Conservation (phyloP, 1,140 invertebrate species). For the Eupristina koningsbergeri region DNA sequence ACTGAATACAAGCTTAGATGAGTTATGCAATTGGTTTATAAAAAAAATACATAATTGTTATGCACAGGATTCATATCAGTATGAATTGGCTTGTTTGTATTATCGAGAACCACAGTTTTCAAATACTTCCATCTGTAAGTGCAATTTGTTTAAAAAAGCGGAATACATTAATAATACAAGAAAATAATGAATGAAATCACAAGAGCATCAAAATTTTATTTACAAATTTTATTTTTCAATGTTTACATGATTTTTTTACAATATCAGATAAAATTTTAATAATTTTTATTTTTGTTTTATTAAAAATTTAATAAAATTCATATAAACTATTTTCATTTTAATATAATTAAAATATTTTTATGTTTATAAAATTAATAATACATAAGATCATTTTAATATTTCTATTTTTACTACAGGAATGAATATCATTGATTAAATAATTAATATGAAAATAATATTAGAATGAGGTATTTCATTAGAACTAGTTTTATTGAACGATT, state of each 20-base stretch:
- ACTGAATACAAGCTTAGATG: constrained; percentile 58
- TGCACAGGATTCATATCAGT: constrained; percentile 59
- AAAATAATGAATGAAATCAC: not conserved
- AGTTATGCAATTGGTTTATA: constrained; percentile 67
- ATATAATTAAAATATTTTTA: no score
- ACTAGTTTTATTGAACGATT: constrained; percentile 61
- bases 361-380: no score
- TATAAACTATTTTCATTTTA: no score
- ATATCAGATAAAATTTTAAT: not conserved
- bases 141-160: not conserved
- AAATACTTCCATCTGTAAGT: constrained; percentile 31
- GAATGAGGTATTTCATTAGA: constrained; percentile 62
- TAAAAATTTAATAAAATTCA: not conserved
- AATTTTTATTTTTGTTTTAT: not conserved
- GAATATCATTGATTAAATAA: constrained; percentile 35
- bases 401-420: no score
- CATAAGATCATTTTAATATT: no score
- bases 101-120: constrained; percentile 49
- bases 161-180: not conserved
- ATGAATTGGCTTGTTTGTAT: constrained; percentile 69
- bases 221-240: no score
- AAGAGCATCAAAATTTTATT: not conserved
- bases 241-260: no score
- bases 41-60: constrained; percentile 62
- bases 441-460: constrained; percentile 43